A percentile compares a stretch with the other conserved stretches of the same genome.
Conservation (phyloP, 2,888 invertebrate genomes). For the Drosophila koepferae region DNA sequence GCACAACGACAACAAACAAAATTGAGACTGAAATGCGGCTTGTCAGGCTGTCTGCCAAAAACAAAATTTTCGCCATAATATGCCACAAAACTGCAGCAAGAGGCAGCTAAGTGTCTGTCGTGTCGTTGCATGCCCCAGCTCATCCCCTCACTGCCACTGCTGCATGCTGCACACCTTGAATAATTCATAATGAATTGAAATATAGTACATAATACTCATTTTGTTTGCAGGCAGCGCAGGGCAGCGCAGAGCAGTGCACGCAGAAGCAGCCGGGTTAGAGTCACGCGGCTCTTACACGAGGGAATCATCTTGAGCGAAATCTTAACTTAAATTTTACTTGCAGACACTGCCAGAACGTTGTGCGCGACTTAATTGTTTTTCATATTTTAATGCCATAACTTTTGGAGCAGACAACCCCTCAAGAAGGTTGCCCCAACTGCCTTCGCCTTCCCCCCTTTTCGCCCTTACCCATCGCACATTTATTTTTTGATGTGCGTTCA, state of each 20-base stretch:
- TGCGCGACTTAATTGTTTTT: slow-evolving; percentile 74
- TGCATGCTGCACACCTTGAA: slow-evolving; percentile 76
- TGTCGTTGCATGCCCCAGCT: slow-evolving; percentile 15
- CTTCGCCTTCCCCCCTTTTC: background rate
- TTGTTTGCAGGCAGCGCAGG: slow-evolving; percentile 46
- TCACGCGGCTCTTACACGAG: background rate
- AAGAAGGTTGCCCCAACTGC: background rate
- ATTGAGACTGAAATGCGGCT: slow-evolving; percentile 63
- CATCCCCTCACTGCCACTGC: background rate
- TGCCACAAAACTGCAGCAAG: slow-evolving; percentile 28
- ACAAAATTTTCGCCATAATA: slow-evolving; percentile 46
- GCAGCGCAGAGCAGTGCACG: slow-evolving; percentile 2
- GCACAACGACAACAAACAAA: slow-evolving; percentile 31
- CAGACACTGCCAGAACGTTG: slow-evolving; percentile 26
- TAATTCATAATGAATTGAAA: slow-evolving; percentile 80
- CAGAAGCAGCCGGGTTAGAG: background rate
- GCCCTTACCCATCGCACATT: background rate
- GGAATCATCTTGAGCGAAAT: slow-evolving; percentile 20
- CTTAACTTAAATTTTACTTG: slow-evolving; percentile 24
- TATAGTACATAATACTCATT: slow-evolving; percentile 77
- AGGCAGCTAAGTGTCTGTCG: slow-evolving; percentile 40
- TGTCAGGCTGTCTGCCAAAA: slow-evolving; percentile 63
- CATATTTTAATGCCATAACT: slow-evolving; percentile 79
- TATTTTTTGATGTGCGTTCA: slow-evolving; percentile 77
- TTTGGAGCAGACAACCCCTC: slow-evolving; percentile 52